These are phyloP conservation scores for Dryoscopus gambensis DNA, from an alignment of 2,113 vertebrate genomes.

Conservation along the genomic window DNA sequence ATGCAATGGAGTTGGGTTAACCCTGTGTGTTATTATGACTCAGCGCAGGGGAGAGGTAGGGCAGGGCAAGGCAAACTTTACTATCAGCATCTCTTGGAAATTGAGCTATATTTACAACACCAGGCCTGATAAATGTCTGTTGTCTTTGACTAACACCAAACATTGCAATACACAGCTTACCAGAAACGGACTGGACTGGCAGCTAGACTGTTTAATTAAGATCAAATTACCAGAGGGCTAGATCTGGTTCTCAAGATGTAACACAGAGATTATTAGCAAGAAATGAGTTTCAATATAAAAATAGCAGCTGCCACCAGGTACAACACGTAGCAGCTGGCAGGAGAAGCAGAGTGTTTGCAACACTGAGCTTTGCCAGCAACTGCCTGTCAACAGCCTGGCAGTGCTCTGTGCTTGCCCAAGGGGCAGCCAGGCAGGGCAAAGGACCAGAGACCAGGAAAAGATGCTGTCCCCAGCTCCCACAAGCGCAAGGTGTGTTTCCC, in stretches of 20 bases:
- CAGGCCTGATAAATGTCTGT: background rate
- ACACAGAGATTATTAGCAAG: background rate
- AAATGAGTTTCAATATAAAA: constrained; percentile 36
- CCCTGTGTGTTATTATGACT: constrained; percentile 12
- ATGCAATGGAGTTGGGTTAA: background rate
- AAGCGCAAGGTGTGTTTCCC: background rate
- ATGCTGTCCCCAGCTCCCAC: background rate
- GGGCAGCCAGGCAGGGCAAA: background rate
- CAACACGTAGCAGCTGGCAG: background rate
- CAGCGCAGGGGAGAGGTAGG: constrained; percentile 47
- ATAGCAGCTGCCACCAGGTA: constrained; percentile 33
- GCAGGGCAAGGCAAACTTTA: constrained; percentile 43
- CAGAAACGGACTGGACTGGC: constrained; percentile 32
- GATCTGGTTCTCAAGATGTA: constrained; percentile 43
- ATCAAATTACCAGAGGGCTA: constrained; percentile 46
- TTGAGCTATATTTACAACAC: constrained; percentile 37
- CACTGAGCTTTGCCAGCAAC: background rate
- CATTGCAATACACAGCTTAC: constrained; percentile 18
- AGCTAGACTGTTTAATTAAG: constrained; percentile 51
- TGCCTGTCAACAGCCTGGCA: background rate
- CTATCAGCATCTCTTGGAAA: constrained; percentile 42
- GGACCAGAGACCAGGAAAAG: background rate
- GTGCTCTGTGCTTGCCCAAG: background rate
- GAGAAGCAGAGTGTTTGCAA: background rate
- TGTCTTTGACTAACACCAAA: constrained; percentile 49